Evolutionary conservation across 2,888 invertebrate genomes (phyloP), one percentile per base, ranked within the genome.

Genomic region (Tridacna crocea): DNA sequence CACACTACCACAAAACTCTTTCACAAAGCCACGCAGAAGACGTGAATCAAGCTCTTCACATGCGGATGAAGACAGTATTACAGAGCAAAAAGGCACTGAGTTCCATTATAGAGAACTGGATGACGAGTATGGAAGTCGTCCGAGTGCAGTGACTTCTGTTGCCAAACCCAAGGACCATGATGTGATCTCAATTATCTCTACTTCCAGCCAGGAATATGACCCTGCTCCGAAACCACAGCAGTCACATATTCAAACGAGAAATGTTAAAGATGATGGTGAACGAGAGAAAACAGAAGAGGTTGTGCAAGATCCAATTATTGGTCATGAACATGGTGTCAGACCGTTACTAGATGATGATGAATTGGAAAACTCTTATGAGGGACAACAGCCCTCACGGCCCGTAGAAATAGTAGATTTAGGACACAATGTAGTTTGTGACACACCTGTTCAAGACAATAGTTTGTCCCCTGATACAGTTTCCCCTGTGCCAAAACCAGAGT

Each of bases 281-380:
- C 46, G 66, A 24, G 79, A 79, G 12, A 83, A 77, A 8, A 72
- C 83, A 6, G 76, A 78, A 15, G 73, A 82, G 19, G 80, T 83
- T 17, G 75, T 66, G 26, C 83, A 89, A 26, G 94, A 94, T 77
- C 88, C 93, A 26, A 96, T 97, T 83, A 96, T 97, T 11, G 96
- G 97, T 0, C 97, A 97, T 92, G 96, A 96, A 88, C 97, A 97
- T 89, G 97, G 97, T 0, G 97, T 97, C 84, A 96, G 96, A 87
- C 97, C 97, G 0, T 94, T 97, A 60, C 93, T 97, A 8, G 95
- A 97, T 77, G 97, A 97, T 91, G 97, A 97, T 92, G 97, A 97
- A 90, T 94, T 97, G n/a, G 94, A 94, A 27, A 94, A 94, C 77
- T 88, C 89, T 0, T 90, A 91, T 77, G 87, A 87, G 22, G 84